phyloP scores from a whole-genome alignment of 2,113 vertebrate genomes.

The Lutjanus erythropterus region DNA sequence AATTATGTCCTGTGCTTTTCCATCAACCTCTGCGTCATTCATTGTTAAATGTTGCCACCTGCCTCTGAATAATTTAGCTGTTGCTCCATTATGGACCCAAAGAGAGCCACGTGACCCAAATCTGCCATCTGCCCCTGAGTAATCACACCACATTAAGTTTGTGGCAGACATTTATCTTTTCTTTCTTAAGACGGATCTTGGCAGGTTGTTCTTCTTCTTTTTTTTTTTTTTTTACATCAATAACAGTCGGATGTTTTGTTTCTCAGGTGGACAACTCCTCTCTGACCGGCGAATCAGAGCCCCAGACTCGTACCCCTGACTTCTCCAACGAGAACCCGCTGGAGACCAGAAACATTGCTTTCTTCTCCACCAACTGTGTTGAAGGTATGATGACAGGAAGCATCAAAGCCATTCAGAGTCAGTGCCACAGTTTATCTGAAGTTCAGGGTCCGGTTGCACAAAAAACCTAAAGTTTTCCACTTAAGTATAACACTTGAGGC shows the following conservation, averaged over 20 bases:
- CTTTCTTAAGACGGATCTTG: not conserved
- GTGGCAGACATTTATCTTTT: not conserved
- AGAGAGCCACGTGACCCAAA: not conserved
- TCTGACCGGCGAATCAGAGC: conserved; percentile 95
- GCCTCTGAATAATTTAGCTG: conserved; percentile 10
- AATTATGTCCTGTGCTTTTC: not conserved
- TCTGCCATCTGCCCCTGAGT: conserved; percentile 2
- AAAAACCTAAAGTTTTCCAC: too few species aligned
- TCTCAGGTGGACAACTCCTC: conserved; percentile 96
- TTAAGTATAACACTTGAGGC: too few species aligned
- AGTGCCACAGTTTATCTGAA: not conserved
- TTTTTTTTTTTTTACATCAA: not conserved
- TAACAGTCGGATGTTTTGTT: conserved; percentile 6
- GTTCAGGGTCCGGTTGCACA: not conserved
- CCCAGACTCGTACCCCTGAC: conserved; percentile 93
- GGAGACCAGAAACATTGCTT: conserved; percentile 95
- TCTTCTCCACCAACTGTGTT: conserved; percentile 98
- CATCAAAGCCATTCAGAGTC: not conserved
- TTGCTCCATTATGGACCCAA: conserved; percentile 1
- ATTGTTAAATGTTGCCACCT: conserved; percentile 11
- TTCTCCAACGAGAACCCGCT: conserved; percentile 96
- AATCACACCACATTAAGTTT: not conserved
- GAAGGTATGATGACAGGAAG: conserved; percentile 86
- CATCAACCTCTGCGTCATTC: not conserved
- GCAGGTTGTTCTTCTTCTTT: not conserved